Percentiles rank a stretch among this genome's conserved stretches.
phyloP scores from a whole-genome alignment of 2,797 vertebrate genomes.

The Clarias laeviceps region DNA sequence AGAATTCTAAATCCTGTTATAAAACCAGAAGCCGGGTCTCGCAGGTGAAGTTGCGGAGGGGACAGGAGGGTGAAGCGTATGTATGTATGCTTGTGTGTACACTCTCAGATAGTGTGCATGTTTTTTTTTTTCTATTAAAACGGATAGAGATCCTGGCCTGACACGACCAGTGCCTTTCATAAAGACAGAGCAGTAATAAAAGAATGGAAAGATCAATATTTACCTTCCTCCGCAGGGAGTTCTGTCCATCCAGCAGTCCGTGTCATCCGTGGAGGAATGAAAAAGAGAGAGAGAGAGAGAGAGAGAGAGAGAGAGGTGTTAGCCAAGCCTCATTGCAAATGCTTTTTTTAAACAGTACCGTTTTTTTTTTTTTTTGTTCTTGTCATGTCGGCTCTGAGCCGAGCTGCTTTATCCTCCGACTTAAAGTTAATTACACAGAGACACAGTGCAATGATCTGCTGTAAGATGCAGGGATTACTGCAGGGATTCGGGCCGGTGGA shows the following conservation, averaged over 20 bases:
- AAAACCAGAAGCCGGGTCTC: background rate
- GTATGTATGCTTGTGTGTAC: conserved; percentile 52
- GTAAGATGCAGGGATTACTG: conserved; percentile 30
- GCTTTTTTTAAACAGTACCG: conserved; percentile 57
- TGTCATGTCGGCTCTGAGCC: background rate
- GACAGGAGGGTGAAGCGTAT: conserved; percentile 30
- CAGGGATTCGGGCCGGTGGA: conserved; percentile 32
- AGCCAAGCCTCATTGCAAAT: conserved; percentile 31
- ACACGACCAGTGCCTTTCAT: conserved; percentile 56
- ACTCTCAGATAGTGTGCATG: conserved; percentile 26
- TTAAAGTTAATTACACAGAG: conserved; percentile 46
- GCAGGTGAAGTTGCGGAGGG: background rate
- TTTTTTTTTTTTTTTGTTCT: conserved; percentile 4
- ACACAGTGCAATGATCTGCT: conserved; percentile 31
- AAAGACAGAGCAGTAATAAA: conserved; percentile 59
- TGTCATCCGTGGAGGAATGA: conserved; percentile 54
- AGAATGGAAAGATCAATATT: conserved; percentile 76
- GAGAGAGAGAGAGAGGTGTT: conserved; percentile 31
- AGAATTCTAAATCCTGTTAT: too few species aligned
- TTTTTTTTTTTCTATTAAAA: conserved; percentile 46
- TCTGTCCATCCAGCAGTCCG: conserved; percentile 74
- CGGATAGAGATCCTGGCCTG: conserved; percentile 45
- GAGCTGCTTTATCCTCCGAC: conserved; percentile 15
- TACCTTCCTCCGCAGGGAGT: conserved; percentile 94
- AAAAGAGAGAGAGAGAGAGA: conserved; percentile 21